These are phyloP conservation scores for Mallotus villosus DNA, from an alignment of 2,797 vertebrate genomes.

Conservation along the genomic window DNA sequence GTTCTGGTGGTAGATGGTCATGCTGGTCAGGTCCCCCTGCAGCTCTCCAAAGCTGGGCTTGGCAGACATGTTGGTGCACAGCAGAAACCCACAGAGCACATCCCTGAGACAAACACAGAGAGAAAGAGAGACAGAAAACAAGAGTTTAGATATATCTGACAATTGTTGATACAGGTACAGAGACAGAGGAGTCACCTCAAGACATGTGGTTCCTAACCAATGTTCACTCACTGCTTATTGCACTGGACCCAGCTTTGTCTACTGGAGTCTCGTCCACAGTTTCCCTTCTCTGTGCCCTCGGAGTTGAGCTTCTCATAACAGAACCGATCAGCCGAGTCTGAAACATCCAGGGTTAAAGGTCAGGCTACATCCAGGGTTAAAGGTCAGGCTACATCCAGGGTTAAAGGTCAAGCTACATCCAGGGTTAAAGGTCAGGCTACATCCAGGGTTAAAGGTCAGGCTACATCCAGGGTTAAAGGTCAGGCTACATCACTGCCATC, in stretches of 20 bases:
- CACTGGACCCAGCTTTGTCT: conserved; percentile 89
- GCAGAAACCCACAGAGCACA: conserved; percentile 90
- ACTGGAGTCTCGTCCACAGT: conserved; percentile 84
- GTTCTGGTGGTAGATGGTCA: conserved; percentile 92
- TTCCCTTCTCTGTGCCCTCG: conserved; percentile 91
- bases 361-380: not conserved
- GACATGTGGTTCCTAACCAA: too few species aligned
- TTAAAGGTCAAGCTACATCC: not conserved
- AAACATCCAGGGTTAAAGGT: not conserved
- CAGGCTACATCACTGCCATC: not conserved
- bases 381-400: not conserved
- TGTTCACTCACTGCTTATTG: conserved; percentile 86
- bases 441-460: not conserved
- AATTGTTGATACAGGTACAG: too few species aligned
- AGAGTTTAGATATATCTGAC: too few species aligned
- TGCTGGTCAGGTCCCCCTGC: conserved; percentile 87
- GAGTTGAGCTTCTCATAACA: conserved; percentile 94
- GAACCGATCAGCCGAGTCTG: conserved; percentile 88
- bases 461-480: too few species aligned
- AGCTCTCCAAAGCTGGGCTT: conserved; percentile 86
- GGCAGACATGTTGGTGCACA: conserved; percentile 86
- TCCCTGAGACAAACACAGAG: conserved; percentile 71
- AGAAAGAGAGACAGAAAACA: not conserved
- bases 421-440: not conserved
- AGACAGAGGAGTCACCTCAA: too few species aligned